Base-by-base conservation (phyloP, 2,113 vertebrate genomes). In the Ophthalmolycus amberensis region DNA sequence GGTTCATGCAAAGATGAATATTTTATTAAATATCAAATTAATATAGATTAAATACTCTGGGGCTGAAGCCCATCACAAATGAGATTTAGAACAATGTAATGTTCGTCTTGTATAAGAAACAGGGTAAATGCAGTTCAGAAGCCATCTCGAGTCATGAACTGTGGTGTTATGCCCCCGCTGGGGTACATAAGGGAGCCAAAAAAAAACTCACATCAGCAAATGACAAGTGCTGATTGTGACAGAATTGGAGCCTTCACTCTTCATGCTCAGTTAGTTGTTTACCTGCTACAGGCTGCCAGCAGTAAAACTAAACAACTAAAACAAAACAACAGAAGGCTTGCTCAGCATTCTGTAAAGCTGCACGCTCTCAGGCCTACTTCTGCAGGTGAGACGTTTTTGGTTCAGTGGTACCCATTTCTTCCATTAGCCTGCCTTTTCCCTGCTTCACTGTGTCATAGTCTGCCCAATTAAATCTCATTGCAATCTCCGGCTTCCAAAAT, bases 211-310 rank as follows among this genome's bases (percentile, higher is more conserved):
- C 78, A 77, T 93, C 88, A 93, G 92, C 92, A 91, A 12, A 64
- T 22, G 52, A 70, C n/a, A 89, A 88, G 70, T 86, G 93, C 92
- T 93, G 93, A 94, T 86, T 27, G 60, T 66, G 73, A 60, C 72
- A 66, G 78, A 88, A 82, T 67, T 18, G 29, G 60, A 63, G 58
- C 44, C 29, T 79, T 86, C 1, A 56, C 27, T 62, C 59, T 9
- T 80, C 77, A 29, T 8, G 37, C 74, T 70, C 70, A 20, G 62
- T 83, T 90, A 85, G 89, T 92, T 88, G 92, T 93, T 90, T 92
- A 92, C 86, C 83, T 92, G 88, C 87, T 82, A 29, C 42, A 70
- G 46, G 74, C 70, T 38, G 64, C 40, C 58, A 75, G 72, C 48
- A 78, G 58, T 75, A 86, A 58, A 77, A 62, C n/a, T n/a, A n/a